A percentile compares a stretch with the other conserved stretches of the same genome.
phyloP scores from a whole-genome alignment of 2,113 vertebrate species.

The Blennius ocellaris region DNA sequence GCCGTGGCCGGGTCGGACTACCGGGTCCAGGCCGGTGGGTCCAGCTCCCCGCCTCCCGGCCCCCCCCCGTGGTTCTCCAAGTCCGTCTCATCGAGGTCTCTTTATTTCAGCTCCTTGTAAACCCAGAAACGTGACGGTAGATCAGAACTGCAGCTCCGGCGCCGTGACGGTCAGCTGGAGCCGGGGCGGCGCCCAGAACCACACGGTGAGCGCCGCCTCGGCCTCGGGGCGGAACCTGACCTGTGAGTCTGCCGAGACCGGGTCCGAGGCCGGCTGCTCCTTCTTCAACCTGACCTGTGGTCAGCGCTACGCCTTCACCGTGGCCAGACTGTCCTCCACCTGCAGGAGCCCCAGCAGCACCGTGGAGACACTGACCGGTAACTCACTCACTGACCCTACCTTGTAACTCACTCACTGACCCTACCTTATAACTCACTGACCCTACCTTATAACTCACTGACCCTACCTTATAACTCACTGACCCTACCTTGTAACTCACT shows the following conservation, averaged over 20 bases:
- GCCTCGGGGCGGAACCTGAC: conserved; percentile 50
- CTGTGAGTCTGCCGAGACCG: conserved; percentile 57
- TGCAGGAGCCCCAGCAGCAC: conserved; percentile 69
- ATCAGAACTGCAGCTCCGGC: conserved; percentile 70
- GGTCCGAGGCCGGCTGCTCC: conserved; percentile 62
- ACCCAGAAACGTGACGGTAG: conserved; percentile 51
- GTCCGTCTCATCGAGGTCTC: too few relatives aligned
- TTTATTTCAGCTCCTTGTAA: conserved; percentile 65
- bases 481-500: too few relatives aligned
- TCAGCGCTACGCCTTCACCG: conserved; percentile 70
- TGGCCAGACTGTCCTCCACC: conserved; percentile 66
- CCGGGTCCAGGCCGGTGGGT: conserved; percentile 69
- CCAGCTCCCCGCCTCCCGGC: too few relatives aligned
- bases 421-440: too few relatives aligned
- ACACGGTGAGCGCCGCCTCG: conserved; percentile 57
- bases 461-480: too few relatives aligned
- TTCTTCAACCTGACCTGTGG: conserved; percentile 76
- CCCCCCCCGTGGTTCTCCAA: too few relatives aligned
- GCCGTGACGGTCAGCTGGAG: conserved; percentile 63
- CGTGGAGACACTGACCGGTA: conserved; percentile 59
- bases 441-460: too few relatives aligned
- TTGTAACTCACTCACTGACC: too few relatives aligned
- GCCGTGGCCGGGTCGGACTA: conserved; percentile 67
- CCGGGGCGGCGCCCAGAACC: conserved; percentile 54
- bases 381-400: too few relatives aligned